Evolutionary conservation across 64 coral and sea anemone species (phyloP), one percentile per base, ranked within the genome.

Genomic region (Dendronephthya gigantea): DNA sequence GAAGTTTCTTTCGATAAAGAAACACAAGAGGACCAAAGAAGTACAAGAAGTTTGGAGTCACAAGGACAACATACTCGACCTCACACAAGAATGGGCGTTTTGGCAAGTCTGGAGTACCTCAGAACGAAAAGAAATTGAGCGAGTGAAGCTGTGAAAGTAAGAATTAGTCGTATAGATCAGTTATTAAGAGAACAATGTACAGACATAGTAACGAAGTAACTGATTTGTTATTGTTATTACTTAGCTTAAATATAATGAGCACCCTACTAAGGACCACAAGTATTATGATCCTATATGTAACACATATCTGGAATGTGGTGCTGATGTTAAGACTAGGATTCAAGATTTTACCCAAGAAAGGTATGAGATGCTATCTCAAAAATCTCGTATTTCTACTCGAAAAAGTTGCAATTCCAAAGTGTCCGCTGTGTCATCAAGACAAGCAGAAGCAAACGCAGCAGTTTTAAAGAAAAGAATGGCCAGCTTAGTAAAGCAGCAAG

Each of bases 401-500:
- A 33, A 70, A 31, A 70, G 23, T 70, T 31, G 23, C 25, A 25
- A 9, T 8, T 25, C 66, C 8, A 70, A 19, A 25, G 66, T 70
- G 25, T 70, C 48, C 15, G 7, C 85, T 32, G 38, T 49, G 48
- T 87, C 85, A 47, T 87, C 85, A 1, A 56, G 50, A 65, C 84
- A 27, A 2, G 85, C 85, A 15, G 85, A 32, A 25, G 68, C 68
- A 29, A 68, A 86, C 41, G 86, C 86, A 32, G 69, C 86, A 47
- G 79, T 38, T 35, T 50, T 88, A 28, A 88, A 88, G 35, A 41
- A 69, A 50, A 88, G 51, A 51, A 88, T 88, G 86, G 86, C 29
- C 13, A 81, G 86, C 32, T 32, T 81, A 81, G 48, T 70, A 32
- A 82, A n/a, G 81, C n/a, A 81, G 41, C 86, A 88, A 88, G 86